Conservation (phyloP, 2,888 invertebrate genomes). For the Dicyrtoma fusca region DNA sequence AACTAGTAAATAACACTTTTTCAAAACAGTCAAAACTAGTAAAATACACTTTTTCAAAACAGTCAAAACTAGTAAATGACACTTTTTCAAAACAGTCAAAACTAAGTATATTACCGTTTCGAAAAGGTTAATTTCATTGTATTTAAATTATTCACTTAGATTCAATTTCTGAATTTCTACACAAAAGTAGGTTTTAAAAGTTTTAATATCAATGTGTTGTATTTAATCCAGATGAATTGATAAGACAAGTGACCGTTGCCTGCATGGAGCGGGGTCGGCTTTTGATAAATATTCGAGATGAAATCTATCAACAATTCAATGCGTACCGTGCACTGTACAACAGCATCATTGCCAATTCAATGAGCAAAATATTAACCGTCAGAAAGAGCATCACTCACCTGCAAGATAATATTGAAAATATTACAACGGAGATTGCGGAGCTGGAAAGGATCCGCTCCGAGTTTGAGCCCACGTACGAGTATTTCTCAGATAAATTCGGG, state of each 20-base stretch:
- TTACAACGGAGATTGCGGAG: background rate
- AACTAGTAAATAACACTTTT: too few relatives aligned
- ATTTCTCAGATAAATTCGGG: background rate
- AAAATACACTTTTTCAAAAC: background rate
- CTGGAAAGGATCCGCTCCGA: constrained; percentile 16
- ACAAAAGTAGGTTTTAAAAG: too few relatives aligned
- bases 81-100: background rate
- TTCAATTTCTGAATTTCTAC: too few relatives aligned
- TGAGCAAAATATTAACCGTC: background rate
- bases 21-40: too few relatives aligned
- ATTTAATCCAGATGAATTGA: constrained; percentile 21
- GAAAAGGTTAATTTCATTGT: too few relatives aligned
- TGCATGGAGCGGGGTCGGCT: constrained; percentile 21
- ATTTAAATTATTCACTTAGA: too few relatives aligned
- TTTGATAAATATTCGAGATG: constrained; percentile 18
- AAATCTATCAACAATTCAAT: constrained; percentile 6
- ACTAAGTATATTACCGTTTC: too few relatives aligned
- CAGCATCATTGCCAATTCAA: constrained; percentile 7
- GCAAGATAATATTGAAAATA: background rate
- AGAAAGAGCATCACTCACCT: background rate
- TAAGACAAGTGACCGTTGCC: constrained; percentile 10
- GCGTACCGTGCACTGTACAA: constrained; percentile 1
- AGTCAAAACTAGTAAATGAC: too few relatives aligned
- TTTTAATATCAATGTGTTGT: background rate
- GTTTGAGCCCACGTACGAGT: background rate